Evolutionary conservation across 2,797 vertebrate species (phyloP).

Genomic region (Hydrolagus colliei): DNA sequence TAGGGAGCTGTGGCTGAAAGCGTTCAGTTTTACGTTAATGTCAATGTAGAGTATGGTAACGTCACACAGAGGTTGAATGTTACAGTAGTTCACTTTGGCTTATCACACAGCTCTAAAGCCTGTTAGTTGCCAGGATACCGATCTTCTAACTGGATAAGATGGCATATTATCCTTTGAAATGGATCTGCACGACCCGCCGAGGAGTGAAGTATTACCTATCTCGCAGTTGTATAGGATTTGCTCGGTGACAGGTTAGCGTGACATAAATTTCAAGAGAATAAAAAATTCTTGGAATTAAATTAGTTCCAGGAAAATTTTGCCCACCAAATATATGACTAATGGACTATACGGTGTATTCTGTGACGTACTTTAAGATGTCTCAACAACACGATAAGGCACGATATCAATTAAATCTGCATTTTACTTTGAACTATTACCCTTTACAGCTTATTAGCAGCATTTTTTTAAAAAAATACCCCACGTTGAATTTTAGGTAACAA

Average conservation of each 20-base stretch:
- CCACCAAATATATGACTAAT: too few relatives aligned
- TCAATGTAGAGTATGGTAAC: not conserved
- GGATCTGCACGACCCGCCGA: not conserved
- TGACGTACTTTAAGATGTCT: too few relatives aligned
- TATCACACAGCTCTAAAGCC: not conserved
- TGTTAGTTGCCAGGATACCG: conserved; percentile 20
- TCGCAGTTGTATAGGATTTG: not conserved
- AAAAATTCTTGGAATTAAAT: not conserved
- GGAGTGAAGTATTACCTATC: not conserved
- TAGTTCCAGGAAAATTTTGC: not conserved
- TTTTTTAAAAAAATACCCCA: too few relatives aligned
- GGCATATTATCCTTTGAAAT: not conserved
- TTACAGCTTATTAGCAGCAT: too few relatives aligned
- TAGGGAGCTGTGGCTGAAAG: too few relatives aligned
- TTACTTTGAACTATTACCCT: too few relatives aligned
- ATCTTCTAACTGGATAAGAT: conserved; percentile 1
- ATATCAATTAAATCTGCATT: too few relatives aligned
- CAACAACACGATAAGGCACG: too few relatives aligned
- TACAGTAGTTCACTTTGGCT: not conserved
- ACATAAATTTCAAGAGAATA: not conserved
- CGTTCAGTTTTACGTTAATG: not conserved
- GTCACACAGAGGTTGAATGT: not conserved
- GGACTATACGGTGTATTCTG: too few relatives aligned
- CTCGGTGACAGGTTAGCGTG: not conserved
- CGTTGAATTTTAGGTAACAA: too few relatives aligned